Conservation (phyloP, 1,140 invertebrate genomes). For the Procambarus clarkii region DNA sequence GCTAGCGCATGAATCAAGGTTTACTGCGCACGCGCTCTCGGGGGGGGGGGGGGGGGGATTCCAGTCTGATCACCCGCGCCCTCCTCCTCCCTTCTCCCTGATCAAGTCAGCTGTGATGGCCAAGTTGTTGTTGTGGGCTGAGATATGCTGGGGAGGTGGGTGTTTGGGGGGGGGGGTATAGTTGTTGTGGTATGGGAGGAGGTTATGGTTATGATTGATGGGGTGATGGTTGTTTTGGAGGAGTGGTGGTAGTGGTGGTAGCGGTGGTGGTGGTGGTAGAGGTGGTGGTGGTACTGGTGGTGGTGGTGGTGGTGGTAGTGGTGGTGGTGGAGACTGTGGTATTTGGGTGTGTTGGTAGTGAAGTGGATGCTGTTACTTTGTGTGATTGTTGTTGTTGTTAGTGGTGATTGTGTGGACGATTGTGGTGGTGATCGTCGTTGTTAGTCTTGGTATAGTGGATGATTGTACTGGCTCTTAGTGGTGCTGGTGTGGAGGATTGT, state of each 20-base stretch:
- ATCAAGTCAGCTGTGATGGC: slow-evolving; percentile 3
- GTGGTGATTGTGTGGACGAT: no score
- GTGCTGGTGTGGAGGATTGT: no score
- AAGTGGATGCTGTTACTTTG: no score
- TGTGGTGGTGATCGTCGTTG: no score
- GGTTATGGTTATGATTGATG: background rate
- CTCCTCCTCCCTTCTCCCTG: background rate
- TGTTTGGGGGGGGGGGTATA: background rate
- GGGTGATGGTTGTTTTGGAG: background rate
- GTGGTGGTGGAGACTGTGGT: background rate
- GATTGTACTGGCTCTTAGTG: no score
- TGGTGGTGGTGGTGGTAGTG: background rate
- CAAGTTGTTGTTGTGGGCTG: background rate
- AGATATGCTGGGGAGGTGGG: background rate
- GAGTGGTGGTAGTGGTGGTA: background rate
- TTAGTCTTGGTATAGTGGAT: no score
- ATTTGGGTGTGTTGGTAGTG: no score
- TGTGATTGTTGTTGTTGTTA: no score
- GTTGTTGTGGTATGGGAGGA: background rate
- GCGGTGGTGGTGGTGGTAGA: background rate
- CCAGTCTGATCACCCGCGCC: background rate
- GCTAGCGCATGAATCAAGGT: slow-evolving; percentile 34
- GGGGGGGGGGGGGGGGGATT: slow-evolving; percentile 25
- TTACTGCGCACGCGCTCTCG: slow-evolving; percentile 55
- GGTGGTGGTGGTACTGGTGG: background rate